Evolutionary conservation across 2,797 vertebrate species (phyloP), one percentile per base, ranked within the genome.

Genomic region (Diceros bicornis): DNA sequence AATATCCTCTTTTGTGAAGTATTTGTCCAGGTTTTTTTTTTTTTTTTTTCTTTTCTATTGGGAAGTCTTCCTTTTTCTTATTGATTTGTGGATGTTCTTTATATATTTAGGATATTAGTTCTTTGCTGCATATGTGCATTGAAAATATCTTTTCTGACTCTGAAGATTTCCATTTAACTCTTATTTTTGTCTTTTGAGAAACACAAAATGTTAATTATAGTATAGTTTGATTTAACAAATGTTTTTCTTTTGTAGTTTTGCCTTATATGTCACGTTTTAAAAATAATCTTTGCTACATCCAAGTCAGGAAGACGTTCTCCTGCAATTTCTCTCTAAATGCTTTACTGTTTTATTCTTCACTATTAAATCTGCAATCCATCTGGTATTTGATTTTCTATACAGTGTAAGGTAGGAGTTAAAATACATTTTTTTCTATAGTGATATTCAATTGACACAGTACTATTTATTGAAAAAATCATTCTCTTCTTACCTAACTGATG

Each of bases 191-290:
- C 14, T 87, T 74, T 88, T 61, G 55, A 84, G 16, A 55, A 77
- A 44, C 2, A 90, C 25, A n/a, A 32, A 18, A 34, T 64, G 82
- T 78, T 86, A 69, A 75, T 77, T 41, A 68, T 37, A 44, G 27
- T 72, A 69, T 17, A 61, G 37, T 52, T 96, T 50, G 32, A 85
- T 88, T 83, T 68, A 88, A 59, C 25, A 72, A 27, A 77, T 89
- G 6, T 34, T 71, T 55, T 41, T 75, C 41, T 79, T 61, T 66
- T 78, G 72, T n/a, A 37, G 5, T 57, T 83, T 55, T 68, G 59
- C 21, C n/a, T 88, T 91, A 4, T 91, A 16, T 34, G 0, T 61
- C 57, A 23, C n/a, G 1, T 68, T 27, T 57, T 41, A 29, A 18
- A 81, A 83, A 68, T 52, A 52, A 37, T 4, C 11, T 84, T 57